Evolutionary conservation across 2,113 vertebrate species (phyloP), one percentile per base, ranked within the genome.

Genomic region (Anolis sagrei): DNA sequence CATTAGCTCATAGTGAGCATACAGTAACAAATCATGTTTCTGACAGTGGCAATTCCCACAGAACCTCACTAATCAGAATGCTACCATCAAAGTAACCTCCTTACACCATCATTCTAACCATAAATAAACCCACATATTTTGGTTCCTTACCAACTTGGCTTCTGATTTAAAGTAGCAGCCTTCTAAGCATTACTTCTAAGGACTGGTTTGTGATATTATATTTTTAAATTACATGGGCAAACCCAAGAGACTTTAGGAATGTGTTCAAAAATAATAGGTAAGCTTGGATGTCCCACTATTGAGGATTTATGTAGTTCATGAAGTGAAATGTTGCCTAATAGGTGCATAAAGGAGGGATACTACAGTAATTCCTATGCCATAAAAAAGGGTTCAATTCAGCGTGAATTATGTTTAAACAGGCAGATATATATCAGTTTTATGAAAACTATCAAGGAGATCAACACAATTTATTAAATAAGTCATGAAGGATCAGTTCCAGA

Each of bases 1-100:
- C 62, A 76, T 76, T 76, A 76, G 44, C 61, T 64, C 29, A 44
- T 29, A 48, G 6, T 61, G 19, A 79, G 36, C 48, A 27, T 39
- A 58, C 27, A 73, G 29, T 51, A 62, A 85, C 29, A 72, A 78
- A 73, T 79, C 76, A 62, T 83, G 70, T 48, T 10, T 48, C 25
- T 48, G 69, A 39, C 27, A 79, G 19, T 48, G 18, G n/a, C 29
- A 76, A 27, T 23, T 79, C 8, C 64, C 36, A 62, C 18, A 79
- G 79, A 79, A 44, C 51, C 11, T 27, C 39, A 76, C 23, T 76
- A 44, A 76, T 84, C 74, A 68, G n/a, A 34, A n/a, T 77, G 39
- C 62, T 36, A 48, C 21, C 64, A 77, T 34, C 83, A 69, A 36
- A 70, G 69, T 78, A 77, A 78, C 29, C 51, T 36, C 48, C 48